These are phyloP conservation scores for Zeugodacus cucurbitae DNA, from an alignment of 1,140 invertebrate genomes.

Conservation along the genomic window DNA sequence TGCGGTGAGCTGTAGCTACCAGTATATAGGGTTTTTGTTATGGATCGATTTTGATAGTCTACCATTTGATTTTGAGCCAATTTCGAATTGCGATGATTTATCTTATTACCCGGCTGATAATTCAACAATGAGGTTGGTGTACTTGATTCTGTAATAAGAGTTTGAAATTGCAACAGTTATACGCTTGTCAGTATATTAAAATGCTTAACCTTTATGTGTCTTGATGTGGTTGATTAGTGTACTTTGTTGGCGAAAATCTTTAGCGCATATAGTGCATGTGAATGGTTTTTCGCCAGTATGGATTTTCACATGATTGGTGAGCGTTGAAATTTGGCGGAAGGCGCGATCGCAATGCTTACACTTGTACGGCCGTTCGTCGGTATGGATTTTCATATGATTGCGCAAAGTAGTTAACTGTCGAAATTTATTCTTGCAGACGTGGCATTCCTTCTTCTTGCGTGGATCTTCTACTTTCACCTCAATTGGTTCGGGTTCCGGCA, in stretches of 20 bases:
- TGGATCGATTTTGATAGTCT: constrained; percentile 49
- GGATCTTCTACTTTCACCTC: constrained; percentile 60
- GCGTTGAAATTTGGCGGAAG: constrained; percentile 63
- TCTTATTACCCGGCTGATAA: constrained; percentile 54
- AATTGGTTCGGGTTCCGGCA: constrained; percentile 53
- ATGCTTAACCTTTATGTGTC: constrained; percentile 63
- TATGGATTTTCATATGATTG: constrained; percentile 66
- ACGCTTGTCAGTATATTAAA: background rate
- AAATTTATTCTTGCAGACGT: constrained; percentile 66
- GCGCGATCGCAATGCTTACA: constrained; percentile 64
- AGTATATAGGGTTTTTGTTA: constrained; percentile 63
- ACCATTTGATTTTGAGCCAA: constrained; percentile 36
- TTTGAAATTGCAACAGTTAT: background rate
- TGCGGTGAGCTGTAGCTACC: constrained; percentile 62
- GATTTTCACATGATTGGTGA: constrained; percentile 65
- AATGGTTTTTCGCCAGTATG: constrained; percentile 65
- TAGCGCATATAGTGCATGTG: constrained; percentile 63
- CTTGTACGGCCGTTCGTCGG: constrained; percentile 64
- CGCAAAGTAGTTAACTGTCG: constrained; percentile 64
- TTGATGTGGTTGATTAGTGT: constrained; percentile 65
- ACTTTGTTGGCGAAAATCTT: constrained; percentile 64
- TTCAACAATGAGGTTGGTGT: constrained; percentile 61
- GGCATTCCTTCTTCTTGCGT: constrained; percentile 64
- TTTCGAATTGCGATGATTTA: constrained; percentile 45
- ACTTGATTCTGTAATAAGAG: constrained; percentile 40